Percentiles rank a stretch among this genome's conserved stretches.
Conservation (phyloP, 2,797 vertebrate genomes). For the Pseudochaenichthys georgianus region DNA sequence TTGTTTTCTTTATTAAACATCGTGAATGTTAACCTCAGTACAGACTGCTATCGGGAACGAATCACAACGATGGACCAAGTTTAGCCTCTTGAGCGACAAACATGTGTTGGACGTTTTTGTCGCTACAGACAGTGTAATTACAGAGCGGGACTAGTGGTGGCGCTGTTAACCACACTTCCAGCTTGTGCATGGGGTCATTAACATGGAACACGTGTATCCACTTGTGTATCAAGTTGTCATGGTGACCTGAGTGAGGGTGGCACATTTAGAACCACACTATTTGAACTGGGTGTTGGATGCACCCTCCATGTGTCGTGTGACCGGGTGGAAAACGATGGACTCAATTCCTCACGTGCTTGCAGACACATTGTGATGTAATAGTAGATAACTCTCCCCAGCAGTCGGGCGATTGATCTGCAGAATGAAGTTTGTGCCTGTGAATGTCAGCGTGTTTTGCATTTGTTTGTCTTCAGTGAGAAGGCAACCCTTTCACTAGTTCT, state of each 20-base stretch:
- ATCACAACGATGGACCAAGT: no score
- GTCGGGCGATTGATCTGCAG: conserved; percentile 51
- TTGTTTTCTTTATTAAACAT: no score
- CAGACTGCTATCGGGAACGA: no score
- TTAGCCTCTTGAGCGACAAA: no score
- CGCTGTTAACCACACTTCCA: no score
- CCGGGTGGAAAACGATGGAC: conserved; percentile 13
- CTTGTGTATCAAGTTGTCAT: background rate
- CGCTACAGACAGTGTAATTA: no score
- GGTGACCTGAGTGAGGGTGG: background rate
- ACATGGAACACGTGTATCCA: no score
- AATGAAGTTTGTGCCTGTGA: conserved; percentile 50
- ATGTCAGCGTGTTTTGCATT: conserved; percentile 56
- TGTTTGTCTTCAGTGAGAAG: conserved; percentile 35
- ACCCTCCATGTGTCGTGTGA: conserved; percentile 24
- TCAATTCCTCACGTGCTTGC: conserved; percentile 11
- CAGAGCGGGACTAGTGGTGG: no score
- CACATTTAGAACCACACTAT: background rate
- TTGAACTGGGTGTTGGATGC: background rate
- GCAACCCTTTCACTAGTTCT: conserved; percentile 59
- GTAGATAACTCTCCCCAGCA: conserved; percentile 20
- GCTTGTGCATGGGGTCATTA: no score
- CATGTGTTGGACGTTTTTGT: no score
- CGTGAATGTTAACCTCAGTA: no score
- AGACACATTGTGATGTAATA: conserved; percentile 22